These are phyloP conservation scores for Dipus sagitta DNA, from an alignment of 2,797 vertebrate species.

Conservation along the genomic window DNA sequence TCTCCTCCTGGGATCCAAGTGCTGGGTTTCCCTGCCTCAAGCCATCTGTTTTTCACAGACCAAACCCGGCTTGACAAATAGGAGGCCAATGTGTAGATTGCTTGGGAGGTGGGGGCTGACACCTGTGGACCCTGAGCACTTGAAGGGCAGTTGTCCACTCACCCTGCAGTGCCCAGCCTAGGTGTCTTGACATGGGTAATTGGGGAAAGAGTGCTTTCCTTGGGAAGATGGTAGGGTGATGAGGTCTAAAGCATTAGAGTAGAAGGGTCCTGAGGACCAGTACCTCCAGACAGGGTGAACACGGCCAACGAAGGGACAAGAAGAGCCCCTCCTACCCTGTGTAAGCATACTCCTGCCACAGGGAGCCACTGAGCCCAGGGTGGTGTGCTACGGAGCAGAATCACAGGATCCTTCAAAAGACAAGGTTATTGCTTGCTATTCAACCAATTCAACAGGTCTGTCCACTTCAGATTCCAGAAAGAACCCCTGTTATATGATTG, in stretches of 20 bases:
- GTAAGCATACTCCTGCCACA: background rate
- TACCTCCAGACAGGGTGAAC: background rate
- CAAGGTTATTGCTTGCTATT: background rate
- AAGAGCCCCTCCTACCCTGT: background rate
- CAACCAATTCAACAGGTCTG: background rate
- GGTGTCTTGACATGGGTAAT: background rate
- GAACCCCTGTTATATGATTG: background rate
- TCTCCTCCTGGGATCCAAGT: background rate
- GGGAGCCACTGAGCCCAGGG: background rate
- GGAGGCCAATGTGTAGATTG: too few relatives aligned
- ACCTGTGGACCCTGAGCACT: background rate
- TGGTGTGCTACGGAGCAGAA: background rate
- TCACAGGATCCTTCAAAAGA: constrained; percentile 23
- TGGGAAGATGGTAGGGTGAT: background rate
- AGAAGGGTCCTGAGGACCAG: background rate
- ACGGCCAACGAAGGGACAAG: background rate
- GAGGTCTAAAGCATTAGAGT: background rate
- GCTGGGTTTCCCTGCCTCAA: background rate
- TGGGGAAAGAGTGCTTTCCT: background rate
- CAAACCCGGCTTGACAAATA: background rate
- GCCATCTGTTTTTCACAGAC: background rate
- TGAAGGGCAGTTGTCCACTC: background rate
- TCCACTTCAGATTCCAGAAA: background rate
- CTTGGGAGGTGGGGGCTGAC: background rate
- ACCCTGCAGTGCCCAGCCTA: background rate